These are phyloP conservation scores for Troides oblongomaculatus DNA, from an alignment of 2,888 invertebrate species.

Conservation along the genomic window DNA sequence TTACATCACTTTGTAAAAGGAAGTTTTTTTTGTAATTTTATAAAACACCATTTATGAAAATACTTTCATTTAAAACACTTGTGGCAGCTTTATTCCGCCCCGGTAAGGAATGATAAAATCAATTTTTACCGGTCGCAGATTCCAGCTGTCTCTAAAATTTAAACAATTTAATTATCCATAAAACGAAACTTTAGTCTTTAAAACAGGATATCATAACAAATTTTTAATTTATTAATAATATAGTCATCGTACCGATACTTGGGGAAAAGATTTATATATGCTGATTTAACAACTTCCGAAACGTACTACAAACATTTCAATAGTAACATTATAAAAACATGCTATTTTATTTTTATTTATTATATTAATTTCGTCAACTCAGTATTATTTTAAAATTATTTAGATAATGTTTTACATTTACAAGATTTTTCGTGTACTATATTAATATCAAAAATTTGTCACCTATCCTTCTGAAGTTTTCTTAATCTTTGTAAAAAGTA, in stretches of 20 bases:
- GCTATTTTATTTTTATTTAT: not conserved
- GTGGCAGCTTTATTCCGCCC: constrained; percentile 57
- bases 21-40: constrained; percentile 7
- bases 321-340: not conserved
- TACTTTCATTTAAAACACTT: constrained; percentile 40
- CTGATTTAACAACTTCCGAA: not conserved
- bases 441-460: constrained; percentile 27
- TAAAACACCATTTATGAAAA: constrained; percentile 33
- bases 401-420: too few species aligned
- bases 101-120: constrained; percentile 84
- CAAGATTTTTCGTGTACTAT: not conserved
- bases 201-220: constrained; percentile 47
- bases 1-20: not conserved
- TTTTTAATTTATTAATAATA: constrained; percentile 6
- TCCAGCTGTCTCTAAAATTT: constrained; percentile 40
- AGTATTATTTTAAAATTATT: too few species aligned
- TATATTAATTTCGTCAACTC: not conserved
- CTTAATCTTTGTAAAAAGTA: constrained; percentile 45
- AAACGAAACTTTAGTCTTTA: constrained; percentile 57
- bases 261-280: not conserved
- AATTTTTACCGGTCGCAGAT: constrained; percentile 80
- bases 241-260: not conserved
- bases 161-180: constrained; percentile 36
- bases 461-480: constrained; percentile 47
- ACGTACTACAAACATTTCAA: not conserved